Percentiles rank a stretch among this genome's conserved stretches.
phyloP scores from a whole-genome alignment of 2,797 vertebrate species.

The Pelodytes ibericus region DNA sequence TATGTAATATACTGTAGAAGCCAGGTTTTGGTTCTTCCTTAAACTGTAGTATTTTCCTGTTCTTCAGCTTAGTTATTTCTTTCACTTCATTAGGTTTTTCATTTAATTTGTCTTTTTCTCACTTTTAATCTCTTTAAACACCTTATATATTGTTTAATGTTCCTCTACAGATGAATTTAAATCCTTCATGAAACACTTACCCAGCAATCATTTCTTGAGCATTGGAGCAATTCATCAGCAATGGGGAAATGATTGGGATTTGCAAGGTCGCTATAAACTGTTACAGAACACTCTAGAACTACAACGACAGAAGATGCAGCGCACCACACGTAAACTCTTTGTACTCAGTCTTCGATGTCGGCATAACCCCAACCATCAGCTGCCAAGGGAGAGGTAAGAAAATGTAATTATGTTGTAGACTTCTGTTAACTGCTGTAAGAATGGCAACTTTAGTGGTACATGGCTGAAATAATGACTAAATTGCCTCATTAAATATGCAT shows the following conservation, averaged over 20 bases:
- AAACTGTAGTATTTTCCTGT: no score
- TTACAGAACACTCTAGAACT: conserved; percentile 93
- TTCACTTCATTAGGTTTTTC: no score
- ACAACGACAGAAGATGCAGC: conserved; percentile 93
- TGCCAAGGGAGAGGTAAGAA: conserved; percentile 95
- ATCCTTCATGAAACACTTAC: conserved; percentile 95
- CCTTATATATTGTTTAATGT: conserved; percentile 29
- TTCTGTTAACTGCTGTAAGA: no score
- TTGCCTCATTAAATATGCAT: no score
- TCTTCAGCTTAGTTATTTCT: no score
- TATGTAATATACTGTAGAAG: no score
- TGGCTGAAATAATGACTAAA: no score
- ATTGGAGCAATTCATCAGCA: conserved; percentile 97
- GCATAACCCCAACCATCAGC: conserved; percentile 98
- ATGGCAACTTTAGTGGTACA: not conserved
- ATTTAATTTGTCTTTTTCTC: no score
- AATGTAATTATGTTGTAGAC: no score
- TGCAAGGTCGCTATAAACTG: conserved; percentile 94
- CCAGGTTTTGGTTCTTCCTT: no score
- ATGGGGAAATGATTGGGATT: conserved; percentile 98
- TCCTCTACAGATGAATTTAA: conserved; percentile 91
- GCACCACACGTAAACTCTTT: conserved; percentile 95
- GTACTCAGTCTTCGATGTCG: conserved; percentile 96
- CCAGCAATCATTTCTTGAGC: conserved; percentile 95
- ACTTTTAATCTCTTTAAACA: no score